Percentiles rank a stretch among this genome's conserved stretches.
phyloP scores from a whole-genome alignment of 1,140 invertebrate species.

The Notospermus geniculatus region DNA sequence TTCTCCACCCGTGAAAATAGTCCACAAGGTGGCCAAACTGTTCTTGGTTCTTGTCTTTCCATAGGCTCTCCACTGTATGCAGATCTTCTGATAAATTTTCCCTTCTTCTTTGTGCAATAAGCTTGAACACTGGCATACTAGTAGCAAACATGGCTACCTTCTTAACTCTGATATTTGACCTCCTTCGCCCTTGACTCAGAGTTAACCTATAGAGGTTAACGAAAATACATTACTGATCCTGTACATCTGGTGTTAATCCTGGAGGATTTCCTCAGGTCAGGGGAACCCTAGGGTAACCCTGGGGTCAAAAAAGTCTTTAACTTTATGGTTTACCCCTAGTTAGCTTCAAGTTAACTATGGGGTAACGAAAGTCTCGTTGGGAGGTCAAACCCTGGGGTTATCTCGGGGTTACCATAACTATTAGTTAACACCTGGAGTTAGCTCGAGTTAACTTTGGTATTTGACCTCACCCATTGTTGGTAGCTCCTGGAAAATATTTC shows the following conservation, averaged over 20 bases:
- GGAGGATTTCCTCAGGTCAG: slow-evolving; percentile 5
- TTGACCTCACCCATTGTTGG: too few relatives aligned
- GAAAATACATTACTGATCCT: neutral
- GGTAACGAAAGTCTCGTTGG: slow-evolving; percentile 1
- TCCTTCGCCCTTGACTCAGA: slow-evolving; percentile 1
- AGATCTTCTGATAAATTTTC: slow-evolving; percentile 5
- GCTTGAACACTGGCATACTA: neutral
- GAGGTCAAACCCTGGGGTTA: neutral
- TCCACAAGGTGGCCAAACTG: slow-evolving; percentile 10
- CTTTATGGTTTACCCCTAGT: too few relatives aligned
- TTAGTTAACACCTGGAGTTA: neutral
- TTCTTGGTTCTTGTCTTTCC: slow-evolving; percentile 1
- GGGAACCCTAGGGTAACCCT: neutral
- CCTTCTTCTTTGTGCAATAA: slow-evolving; percentile 1
- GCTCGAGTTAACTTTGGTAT: slow-evolving; percentile 7
- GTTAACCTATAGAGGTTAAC: slow-evolving; percentile 3
- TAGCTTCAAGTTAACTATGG: slow-evolving; percentile 4
- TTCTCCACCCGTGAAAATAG: slow-evolving; percentile 1
- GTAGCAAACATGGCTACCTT: slow-evolving; percentile 10
- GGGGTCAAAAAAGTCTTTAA: neutral
- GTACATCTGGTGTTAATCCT: slow-evolving; percentile 3
- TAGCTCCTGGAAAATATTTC: too few relatives aligned
- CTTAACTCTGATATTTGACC: slow-evolving; percentile 8
- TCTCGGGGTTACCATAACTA: slow-evolving; percentile 8
- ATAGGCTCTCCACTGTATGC: neutral